A percentile compares a stretch with the other conserved stretches of the same genome.
Evolutionary conservation across 2,113 vertebrate genomes (phyloP).

Genomic region (Hypocryptadius cinnamomeus): DNA sequence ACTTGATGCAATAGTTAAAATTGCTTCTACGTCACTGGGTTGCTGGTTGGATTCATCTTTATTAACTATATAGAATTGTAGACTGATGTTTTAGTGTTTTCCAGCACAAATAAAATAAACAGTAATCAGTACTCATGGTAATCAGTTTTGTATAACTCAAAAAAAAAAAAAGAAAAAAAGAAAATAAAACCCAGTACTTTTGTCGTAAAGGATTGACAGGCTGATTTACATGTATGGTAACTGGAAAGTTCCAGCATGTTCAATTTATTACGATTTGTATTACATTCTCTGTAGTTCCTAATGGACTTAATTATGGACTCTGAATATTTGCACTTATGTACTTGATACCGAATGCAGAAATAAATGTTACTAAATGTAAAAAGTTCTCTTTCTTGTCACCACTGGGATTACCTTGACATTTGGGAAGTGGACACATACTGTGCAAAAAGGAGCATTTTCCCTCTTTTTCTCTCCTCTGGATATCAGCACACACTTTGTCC

Average conservation of each 20-base stretch:
- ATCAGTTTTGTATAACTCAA: constrained; percentile 93
- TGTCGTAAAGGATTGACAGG: constrained; percentile 85
- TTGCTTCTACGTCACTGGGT: constrained; percentile 85
- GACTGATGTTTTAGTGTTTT: constrained; percentile 85
- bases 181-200: constrained; percentile 75
- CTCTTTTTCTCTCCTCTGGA: background rate
- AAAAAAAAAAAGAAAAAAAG: constrained; percentile 25
- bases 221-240: constrained; percentile 87
- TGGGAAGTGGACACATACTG: background rate
- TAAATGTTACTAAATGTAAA: constrained; percentile 96
- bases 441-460: background rate
- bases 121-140: constrained; percentile 83
- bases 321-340: constrained; percentile 99
- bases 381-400: constrained; percentile 30
- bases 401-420: background rate
- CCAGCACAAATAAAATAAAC: constrained; percentile 85
- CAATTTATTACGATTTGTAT: constrained; percentile 95
- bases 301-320: constrained; percentile 87
- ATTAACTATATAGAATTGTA: constrained; percentile 84
- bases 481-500: background rate
- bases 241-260: constrained; percentile 90
- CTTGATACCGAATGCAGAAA: constrained; percentile 97
- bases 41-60: constrained; percentile 87
- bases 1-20: constrained; percentile 82
- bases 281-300: constrained; percentile 92